Conservation (phyloP, 1,140 invertebrate genomes). For the Dysdera silvatica region DNA sequence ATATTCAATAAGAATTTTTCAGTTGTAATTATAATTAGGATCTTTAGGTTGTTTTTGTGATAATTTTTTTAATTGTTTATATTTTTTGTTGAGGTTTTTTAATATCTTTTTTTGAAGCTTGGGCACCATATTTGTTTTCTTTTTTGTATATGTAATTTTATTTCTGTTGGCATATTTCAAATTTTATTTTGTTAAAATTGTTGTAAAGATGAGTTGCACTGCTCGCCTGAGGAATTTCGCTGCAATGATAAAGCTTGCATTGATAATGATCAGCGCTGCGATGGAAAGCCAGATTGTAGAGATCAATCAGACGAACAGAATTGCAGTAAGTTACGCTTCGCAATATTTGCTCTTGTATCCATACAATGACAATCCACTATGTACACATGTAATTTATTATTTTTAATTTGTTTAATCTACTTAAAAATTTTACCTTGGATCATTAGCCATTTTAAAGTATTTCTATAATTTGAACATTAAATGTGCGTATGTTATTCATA, state of each 20-base stretch:
- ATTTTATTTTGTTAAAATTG: no score
- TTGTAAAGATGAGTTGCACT: constrained; percentile 27
- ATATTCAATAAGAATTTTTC: no score
- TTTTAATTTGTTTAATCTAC: no score
- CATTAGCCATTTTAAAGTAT: no score
- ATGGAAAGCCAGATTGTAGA: constrained; percentile 69
- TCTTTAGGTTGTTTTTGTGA: no score
- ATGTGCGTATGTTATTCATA: no score
- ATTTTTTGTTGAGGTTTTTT: neutral
- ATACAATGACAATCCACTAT: no score
- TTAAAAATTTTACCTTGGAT: no score
- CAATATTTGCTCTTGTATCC: no score
- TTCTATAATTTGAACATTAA: no score
- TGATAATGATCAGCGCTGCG: constrained; percentile 82
- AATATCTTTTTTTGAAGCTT: neutral
- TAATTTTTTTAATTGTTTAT: neutral
- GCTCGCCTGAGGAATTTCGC: constrained; percentile 28
- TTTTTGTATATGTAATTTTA: constrained; percentile 19
- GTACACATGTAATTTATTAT: no score
- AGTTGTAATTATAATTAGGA: no score
- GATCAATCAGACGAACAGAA: constrained; percentile 41
- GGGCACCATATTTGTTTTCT: neutral
- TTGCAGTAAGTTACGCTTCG: constrained; percentile 33
- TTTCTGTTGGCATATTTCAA: constrained; percentile 16
- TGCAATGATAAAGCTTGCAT: constrained; percentile 59